These are phyloP conservation scores for Drosophila barbarae DNA, from an alignment of 2,888 invertebrate genomes.

Conservation along the genomic window DNA sequence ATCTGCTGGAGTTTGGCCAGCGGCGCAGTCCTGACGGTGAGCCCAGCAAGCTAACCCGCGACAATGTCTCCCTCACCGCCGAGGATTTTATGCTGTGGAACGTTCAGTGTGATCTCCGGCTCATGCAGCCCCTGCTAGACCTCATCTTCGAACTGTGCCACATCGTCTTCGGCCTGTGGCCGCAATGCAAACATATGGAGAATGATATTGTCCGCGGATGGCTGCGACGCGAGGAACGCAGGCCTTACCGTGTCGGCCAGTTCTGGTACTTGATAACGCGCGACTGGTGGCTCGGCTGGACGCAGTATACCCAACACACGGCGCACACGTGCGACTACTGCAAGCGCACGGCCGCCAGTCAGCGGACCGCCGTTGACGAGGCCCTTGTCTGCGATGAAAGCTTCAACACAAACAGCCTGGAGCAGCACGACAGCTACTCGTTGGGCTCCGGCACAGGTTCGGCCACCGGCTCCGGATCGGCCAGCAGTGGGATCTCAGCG, in stretches of 20 bases:
- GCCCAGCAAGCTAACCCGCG: constrained; percentile 55
- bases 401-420: constrained; percentile 84
- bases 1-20: constrained; percentile 72
- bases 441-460: constrained; percentile 79
- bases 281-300: constrained; percentile 93
- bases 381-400: constrained; percentile 86
- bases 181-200: constrained; percentile 90
- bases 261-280: constrained; percentile 93
- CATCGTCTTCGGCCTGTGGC: constrained; percentile 90
- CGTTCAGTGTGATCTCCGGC: constrained; percentile 84
- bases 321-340: constrained; percentile 80
- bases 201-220: constrained; percentile 90
- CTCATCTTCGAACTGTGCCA: constrained; percentile 91
- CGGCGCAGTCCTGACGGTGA: constrained; percentile 55
- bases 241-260: constrained; percentile 89
- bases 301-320: constrained; percentile 83
- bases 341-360: constrained; percentile 72
- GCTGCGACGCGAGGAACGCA: constrained; percentile 87
- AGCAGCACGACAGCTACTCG: constrained; percentile 82
- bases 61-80: constrained; percentile 82
- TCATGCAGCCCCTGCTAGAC: constrained; percentile 86
- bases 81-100: constrained; percentile 95
- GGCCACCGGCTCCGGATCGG: constrained; percentile 80
- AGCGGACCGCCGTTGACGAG: constrained; percentile 81
- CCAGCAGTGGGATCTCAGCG: constrained; percentile 85